These are phyloP conservation scores for Scaptomyza graminum DNA, from an alignment of 1,140 invertebrate genomes.

Conservation along the genomic window DNA sequence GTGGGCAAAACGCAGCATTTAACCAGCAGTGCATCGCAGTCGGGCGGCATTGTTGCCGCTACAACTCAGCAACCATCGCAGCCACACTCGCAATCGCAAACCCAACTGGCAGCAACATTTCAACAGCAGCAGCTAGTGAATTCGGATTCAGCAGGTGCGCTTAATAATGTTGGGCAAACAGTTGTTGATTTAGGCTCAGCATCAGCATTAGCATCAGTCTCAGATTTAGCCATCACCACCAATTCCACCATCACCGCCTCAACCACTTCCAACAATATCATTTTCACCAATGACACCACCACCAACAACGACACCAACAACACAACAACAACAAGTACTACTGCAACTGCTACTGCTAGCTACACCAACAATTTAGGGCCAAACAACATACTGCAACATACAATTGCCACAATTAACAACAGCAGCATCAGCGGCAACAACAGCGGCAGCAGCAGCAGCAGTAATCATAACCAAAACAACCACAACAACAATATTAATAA, in stretches of 20 bases:
- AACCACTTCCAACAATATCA: constrained; percentile 29
- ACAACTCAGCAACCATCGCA: constrained; percentile 55
- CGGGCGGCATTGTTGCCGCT: constrained; percentile 9
- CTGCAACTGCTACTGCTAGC: constrained; percentile 10
- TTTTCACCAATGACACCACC: constrained; percentile 6
- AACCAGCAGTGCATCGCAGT: constrained; percentile 85
- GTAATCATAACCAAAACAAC: constrained; percentile 29
- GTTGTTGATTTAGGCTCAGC: constrained; percentile 69
- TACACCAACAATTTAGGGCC: constrained; percentile 23
- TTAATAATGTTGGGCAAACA: constrained; percentile 82
- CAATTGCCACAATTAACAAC: constrained; percentile 13
- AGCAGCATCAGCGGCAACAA: constrained; percentile 21
- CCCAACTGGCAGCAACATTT: constrained; percentile 57
- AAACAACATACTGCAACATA: constrained; percentile 12
- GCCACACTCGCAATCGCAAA: constrained; percentile 71
- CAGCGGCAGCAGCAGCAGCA: constrained; percentile 35
- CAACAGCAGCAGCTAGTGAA: constrained; percentile 62
- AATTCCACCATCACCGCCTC: constrained; percentile 42
- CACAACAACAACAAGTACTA: constrained; percentile 9
- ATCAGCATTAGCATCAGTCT: constrained; percentile 1
- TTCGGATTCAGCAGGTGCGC: constrained; percentile 83
- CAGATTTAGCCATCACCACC: constrained; percentile 53
- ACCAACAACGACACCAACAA: constrained; percentile 11
- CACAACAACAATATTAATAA: constrained; percentile 64
- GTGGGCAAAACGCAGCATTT: constrained; percentile 91